Evolutionary conservation across 1,140 invertebrate genomes (phyloP).

Genomic region (Macrobrachium rosenbergii): DNA sequence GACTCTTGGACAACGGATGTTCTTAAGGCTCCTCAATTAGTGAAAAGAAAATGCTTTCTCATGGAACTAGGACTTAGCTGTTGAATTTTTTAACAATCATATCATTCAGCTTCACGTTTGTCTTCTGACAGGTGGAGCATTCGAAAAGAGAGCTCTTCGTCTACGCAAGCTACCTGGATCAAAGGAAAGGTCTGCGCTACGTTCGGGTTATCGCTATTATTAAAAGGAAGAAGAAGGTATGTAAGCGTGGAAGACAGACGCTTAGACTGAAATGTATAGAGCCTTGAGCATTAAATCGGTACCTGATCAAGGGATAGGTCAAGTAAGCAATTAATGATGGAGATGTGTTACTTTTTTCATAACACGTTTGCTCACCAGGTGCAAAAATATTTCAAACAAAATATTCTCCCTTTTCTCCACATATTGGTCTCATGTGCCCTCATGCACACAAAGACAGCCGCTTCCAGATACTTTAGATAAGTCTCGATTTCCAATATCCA

Average conservation of each 20-base stretch:
- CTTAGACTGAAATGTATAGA: neutral
- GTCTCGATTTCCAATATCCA: neutral
- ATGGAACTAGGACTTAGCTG: too few relatives aligned
- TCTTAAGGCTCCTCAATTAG: too few relatives aligned
- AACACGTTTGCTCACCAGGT: neutral
- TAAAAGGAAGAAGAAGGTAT: slow-evolving; percentile 17
- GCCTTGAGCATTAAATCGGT: neutral
- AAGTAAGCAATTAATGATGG: neutral
- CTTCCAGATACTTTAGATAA: neutral
- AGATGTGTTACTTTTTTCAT: too few relatives aligned
- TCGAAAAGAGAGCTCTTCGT: slow-evolving; percentile 10
- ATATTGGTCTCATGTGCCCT: neutral
- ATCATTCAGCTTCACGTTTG: neutral
- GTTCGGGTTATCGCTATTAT: slow-evolving; percentile 26
- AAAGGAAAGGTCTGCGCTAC: neutral
- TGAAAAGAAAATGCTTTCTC: too few relatives aligned
- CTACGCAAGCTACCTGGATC: slow-evolving; percentile 33
- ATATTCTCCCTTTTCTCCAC: neutral
- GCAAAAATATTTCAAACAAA: too few relatives aligned
- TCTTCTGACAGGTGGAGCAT: slow-evolving; percentile 12
- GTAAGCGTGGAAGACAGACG: neutral
- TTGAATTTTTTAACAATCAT: too few relatives aligned
- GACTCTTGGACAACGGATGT: too few relatives aligned
- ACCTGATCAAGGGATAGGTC: too few relatives aligned
- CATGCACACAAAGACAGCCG: neutral